Conservation (phyloP, 2,888 invertebrate species). For the Amphipoea lucens region DNA sequence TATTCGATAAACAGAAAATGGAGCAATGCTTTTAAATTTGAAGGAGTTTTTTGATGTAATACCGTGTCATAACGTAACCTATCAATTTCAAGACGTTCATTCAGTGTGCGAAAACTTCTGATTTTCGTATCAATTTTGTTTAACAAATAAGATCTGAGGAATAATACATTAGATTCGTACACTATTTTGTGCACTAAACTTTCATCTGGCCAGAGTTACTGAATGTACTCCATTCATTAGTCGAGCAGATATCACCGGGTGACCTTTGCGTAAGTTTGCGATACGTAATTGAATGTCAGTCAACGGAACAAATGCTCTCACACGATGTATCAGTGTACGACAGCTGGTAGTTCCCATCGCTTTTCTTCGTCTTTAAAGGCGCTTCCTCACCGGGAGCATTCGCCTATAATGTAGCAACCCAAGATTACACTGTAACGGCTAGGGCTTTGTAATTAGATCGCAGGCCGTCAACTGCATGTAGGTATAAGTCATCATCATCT, state of each 20-base stretch:
- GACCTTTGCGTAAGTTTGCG: conserved; percentile 45
- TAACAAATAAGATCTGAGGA: not conserved
- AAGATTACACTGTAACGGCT: not conserved
- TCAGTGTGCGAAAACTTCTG: not conserved
- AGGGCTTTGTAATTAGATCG: not conserved
- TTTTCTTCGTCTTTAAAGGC: conserved; percentile 38
- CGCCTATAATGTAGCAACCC: not conserved
- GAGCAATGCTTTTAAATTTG: not conserved
- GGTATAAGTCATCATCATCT: too few species aligned
- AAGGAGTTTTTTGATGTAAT: not conserved
- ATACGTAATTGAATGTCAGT: conserved; percentile 57
- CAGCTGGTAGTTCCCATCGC: conserved; percentile 57
- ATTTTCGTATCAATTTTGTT: not conserved
- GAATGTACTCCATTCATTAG: conserved; percentile 49
- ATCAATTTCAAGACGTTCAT: not conserved
- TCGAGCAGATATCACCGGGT: conserved; percentile 5
- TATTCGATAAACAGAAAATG: too few species aligned
- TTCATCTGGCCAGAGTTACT: conserved; percentile 12
- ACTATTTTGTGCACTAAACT: not conserved
- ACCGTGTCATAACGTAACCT: not conserved
- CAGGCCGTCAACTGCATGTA: not conserved
- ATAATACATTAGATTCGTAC: not conserved
- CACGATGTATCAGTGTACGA: conserved; percentile 47
- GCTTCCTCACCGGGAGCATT: not conserved
- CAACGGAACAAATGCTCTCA: conserved; percentile 54